phyloP scores from a whole-genome alignment of 2,888 invertebrate species.

The Drosophila colorata region DNA sequence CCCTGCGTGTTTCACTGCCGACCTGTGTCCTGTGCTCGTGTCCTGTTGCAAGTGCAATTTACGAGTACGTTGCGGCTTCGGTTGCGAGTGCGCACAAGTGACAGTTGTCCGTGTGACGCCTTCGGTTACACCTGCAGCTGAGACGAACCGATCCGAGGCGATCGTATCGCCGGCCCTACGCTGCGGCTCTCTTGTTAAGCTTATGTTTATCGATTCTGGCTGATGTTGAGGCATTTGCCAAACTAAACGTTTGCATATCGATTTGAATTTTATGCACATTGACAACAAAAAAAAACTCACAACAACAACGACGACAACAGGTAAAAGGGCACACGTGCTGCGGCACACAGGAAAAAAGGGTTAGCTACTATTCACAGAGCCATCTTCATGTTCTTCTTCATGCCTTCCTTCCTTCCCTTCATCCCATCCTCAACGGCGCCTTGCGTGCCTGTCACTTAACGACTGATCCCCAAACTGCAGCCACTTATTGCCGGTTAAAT shows the following conservation, averaged over 20 bases:
- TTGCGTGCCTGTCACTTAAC: slow-evolving; percentile 82
- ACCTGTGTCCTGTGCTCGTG: slow-evolving; percentile 30
- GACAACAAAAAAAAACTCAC: slow-evolving; percentile 51
- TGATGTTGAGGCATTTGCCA: slow-evolving; percentile 71
- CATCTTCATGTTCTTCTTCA: slow-evolving; percentile 5
- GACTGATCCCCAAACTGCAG: slow-evolving; percentile 43
- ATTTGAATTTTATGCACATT: slow-evolving; percentile 74
- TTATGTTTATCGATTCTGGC: slow-evolving; percentile 60
- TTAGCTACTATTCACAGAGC: slow-evolving; percentile 27
- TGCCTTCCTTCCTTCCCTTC: slow-evolving; percentile 7
- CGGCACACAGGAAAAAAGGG: slow-evolving; percentile 16
- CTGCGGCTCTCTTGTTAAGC: slow-evolving; percentile 34
- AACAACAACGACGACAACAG: slow-evolving; percentile 19
- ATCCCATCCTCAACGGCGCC: slow-evolving; percentile 59
- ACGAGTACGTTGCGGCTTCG: slow-evolving; percentile 59
- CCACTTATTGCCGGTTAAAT: slow-evolving; percentile 66
- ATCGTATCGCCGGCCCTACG: slow-evolving; percentile 55
- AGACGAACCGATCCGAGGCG: slow-evolving; percentile 20
- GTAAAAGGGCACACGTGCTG: slow-evolving; percentile 62
- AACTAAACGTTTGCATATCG: slow-evolving; percentile 69
- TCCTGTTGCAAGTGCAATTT: slow-evolving; percentile 69
- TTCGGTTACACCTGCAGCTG: slow-evolving; percentile 73
- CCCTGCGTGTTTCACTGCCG: slow-evolving; percentile 1
- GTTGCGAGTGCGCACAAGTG: slow-evolving; percentile 50
- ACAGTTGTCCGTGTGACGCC: slow-evolving; percentile 77